Evolutionary conservation across 2,888 invertebrate genomes (phyloP).

Genomic region (Pseudeuparius sepicola): DNA sequence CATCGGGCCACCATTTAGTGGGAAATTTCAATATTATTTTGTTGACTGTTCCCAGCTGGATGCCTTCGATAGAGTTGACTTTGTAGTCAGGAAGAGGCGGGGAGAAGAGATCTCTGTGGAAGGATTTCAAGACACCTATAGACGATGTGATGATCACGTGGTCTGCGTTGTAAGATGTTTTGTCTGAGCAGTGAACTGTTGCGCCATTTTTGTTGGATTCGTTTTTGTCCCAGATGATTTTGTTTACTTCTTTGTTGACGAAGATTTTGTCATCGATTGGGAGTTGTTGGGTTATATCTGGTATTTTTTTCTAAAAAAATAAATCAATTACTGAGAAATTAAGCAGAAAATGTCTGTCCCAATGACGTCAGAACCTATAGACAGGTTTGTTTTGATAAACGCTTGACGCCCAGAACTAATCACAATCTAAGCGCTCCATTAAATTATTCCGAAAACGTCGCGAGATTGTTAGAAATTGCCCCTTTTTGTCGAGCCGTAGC

Average conservation of each 20-base stretch:
- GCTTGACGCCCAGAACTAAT: too few species aligned
- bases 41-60: constrained; percentile 55
- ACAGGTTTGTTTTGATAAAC: too few species aligned
- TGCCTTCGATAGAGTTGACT: constrained; percentile 44
- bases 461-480: too few species aligned
- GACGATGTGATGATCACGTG: constrained; percentile 60
- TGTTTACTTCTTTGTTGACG: constrained; percentile 33
- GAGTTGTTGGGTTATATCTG: constrained; percentile 26
- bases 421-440: too few species aligned
- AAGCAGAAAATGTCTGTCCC: not conserved
- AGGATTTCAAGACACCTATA: constrained; percentile 57
- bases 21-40: constrained; percentile 59
- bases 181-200: constrained; percentile 43
- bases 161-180: constrained; percentile 44
- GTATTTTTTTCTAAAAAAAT: constrained; percentile 32
- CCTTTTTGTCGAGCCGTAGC: too few species aligned
- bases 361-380: too few species aligned
- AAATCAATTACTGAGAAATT: constrained; percentile 4
- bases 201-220: constrained; percentile 32
- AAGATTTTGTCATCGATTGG: constrained; percentile 32
- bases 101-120: constrained; percentile 43
- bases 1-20: constrained; percentile 52
- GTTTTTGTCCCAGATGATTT: constrained; percentile 30
- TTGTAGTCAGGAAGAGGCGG: constrained; percentile 48
- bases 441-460: too few species aligned